Conservation (phyloP, 2,888 invertebrate genomes). For the Leucophenga maculata region DNA sequence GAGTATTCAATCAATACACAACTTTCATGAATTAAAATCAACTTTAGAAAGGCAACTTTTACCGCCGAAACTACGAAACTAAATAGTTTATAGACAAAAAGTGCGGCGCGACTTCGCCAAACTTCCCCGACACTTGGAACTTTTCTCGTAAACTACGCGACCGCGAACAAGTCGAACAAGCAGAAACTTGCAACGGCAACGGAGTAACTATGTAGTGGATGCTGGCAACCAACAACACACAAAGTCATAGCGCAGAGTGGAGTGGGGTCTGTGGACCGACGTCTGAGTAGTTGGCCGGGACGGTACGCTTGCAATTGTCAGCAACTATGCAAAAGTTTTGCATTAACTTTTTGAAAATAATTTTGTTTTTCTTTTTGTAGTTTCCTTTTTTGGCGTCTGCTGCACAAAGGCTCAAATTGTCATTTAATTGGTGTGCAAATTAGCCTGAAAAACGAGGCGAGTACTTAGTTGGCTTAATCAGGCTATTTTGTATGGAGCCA, state of each 20-base stretch:
- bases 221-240: not conserved
- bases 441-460: constrained; percentile 44
- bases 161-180: constrained; percentile 45
- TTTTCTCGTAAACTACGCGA: constrained; percentile 57
- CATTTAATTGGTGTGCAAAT: constrained; percentile 69
- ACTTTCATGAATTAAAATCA: not conserved
- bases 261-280: too few relatives aligned
- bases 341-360: not conserved
- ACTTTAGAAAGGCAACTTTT: not conserved
- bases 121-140: not conserved
- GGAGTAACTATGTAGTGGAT: too few relatives aligned
- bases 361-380: not conserved
- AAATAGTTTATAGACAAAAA: not conserved
- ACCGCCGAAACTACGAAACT: not conserved
- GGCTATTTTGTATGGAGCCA: not conserved
- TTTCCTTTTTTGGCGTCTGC: constrained; percentile 14
- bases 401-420: constrained; percentile 67
- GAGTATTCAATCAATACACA: constrained; percentile 7
- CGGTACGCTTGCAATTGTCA: constrained; percentile 6
- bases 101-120: not conserved
- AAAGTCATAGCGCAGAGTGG: not conserved
- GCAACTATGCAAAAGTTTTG: constrained; percentile 7
- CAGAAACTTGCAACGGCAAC: not conserved
- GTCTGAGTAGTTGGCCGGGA: not conserved
- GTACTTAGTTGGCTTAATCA: not conserved